Base-by-base conservation (phyloP, 2,113 vertebrate genomes). In the Pterophyllum scalare region DNA sequence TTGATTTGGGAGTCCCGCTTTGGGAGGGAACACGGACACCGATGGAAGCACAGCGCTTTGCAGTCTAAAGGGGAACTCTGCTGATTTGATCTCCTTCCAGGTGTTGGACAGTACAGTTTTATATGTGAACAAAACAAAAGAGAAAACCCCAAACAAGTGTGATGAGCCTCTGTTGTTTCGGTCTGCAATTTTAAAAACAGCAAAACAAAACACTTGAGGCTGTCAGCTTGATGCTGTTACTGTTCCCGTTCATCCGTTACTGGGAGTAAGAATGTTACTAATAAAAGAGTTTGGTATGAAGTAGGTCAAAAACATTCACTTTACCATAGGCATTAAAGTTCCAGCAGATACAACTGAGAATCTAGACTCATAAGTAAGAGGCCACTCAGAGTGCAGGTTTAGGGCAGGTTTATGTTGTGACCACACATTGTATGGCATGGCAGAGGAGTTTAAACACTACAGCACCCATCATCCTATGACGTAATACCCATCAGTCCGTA, bases 381-480 rank as follows among this genome's bases (percentile, higher is more conserved):
- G 40, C 12, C 40, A 43, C 40, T 43, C 40, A 43, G 40, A 14
- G 43, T 5, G 43, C 43, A 46, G n/a, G n/a, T n/a, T n/a, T 46
- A 3, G 2, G 13, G 43, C 14, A 46, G 62, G 7, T 54, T 54
- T 54, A 54, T 54, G 19, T 3, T 19, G 43, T 49, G 46, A 19
- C 14, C 64, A 26, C 40, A 49, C 9, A 15, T 52, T 52, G 17
- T 31, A 52, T 52, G 49, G 0, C 43, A 28, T 70, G 24, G 0
- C 40, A 28, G 9, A 3, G 15, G 12, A 70, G 15, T 49, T 49
- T 70, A 70, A 70, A 70, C 19, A 13, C 28, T 24, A 26, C 43
- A 3, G 17, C 26, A 70, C 24, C 43, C 43, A 49, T 70, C 24
- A 52, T 52, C 10, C 24, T 19, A 28, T 70, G 40, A 70, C 10